phyloP scores from a whole-genome alignment of 2,113 vertebrate genomes.

The Anseranas semipalmata region DNA sequence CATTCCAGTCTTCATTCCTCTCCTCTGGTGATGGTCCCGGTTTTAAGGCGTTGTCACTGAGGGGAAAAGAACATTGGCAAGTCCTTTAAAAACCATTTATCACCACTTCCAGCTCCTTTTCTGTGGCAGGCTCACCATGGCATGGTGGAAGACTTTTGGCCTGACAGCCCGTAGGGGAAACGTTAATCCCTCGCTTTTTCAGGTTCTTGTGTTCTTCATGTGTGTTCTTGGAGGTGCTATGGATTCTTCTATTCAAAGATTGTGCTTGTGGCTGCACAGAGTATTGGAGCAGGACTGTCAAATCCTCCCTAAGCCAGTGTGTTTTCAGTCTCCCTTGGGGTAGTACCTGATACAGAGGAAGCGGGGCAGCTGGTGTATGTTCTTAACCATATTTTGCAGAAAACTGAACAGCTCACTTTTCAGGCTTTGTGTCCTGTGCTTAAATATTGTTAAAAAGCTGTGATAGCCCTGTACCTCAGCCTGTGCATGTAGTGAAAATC shows the following conservation, averaged over 20 bases:
- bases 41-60: not conserved
- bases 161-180: not conserved
- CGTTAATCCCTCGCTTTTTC: not conserved
- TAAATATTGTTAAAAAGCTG: not conserved
- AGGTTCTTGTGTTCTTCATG: not conserved
- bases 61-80: not conserved
- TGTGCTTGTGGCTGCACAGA: not conserved
- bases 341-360: not conserved
- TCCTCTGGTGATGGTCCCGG: not conserved
- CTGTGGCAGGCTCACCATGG: not conserved
- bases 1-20: no score
- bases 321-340: not conserved
- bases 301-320: not conserved
- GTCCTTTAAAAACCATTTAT: not conserved
- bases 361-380: not conserved
- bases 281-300: not conserved
- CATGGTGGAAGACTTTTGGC: not conserved
- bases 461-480: not conserved
- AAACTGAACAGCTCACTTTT: not conserved
- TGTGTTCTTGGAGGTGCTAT: no score
- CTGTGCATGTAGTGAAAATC: not conserved
- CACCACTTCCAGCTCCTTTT: not conserved
- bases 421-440: not conserved
- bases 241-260: not conserved
- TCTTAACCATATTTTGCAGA: not conserved